These are phyloP conservation scores for Cephonodes hylas DNA, from an alignment of 2,888 invertebrate genomes.

Conservation along the genomic window DNA sequence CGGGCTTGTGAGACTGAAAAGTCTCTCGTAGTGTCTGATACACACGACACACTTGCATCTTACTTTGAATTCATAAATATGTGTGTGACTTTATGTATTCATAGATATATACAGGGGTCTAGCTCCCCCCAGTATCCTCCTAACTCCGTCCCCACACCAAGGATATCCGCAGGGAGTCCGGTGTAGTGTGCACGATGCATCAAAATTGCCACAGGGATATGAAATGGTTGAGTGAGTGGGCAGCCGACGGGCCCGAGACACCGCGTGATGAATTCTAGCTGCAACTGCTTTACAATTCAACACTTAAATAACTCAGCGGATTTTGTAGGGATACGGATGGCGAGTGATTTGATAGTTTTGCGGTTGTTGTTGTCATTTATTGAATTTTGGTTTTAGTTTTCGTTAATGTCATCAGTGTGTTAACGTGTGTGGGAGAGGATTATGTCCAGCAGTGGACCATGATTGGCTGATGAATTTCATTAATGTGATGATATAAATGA, in stretches of 20 bases:
- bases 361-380: neutral
- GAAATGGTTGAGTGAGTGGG: constrained; percentile 14
- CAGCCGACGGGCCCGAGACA: constrained; percentile 8
- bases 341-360: neutral
- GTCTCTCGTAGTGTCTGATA: no score
- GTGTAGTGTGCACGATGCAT: constrained; percentile 36
- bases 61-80: no score
- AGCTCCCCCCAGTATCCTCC: no score
- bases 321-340: neutral
- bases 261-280: constrained; percentile 10
- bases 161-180: constrained; percentile 46
- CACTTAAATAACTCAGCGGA: neutral
- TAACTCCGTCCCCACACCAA: constrained; percentile 20
- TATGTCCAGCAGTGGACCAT: no score
- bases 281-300: constrained; percentile 1
- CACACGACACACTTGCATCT: no score
- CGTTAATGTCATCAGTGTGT: no score
- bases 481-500: no score
- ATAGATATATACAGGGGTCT: no score
- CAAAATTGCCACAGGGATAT: constrained; percentile 33
- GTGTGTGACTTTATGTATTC: no score
- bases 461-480: no score
- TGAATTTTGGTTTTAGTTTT: neutral
- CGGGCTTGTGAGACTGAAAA: no score
- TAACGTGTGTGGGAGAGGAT: no score